Evolutionary conservation across 2,888 invertebrate species (phyloP).

Genomic region (Drosophila seclusa): DNA sequence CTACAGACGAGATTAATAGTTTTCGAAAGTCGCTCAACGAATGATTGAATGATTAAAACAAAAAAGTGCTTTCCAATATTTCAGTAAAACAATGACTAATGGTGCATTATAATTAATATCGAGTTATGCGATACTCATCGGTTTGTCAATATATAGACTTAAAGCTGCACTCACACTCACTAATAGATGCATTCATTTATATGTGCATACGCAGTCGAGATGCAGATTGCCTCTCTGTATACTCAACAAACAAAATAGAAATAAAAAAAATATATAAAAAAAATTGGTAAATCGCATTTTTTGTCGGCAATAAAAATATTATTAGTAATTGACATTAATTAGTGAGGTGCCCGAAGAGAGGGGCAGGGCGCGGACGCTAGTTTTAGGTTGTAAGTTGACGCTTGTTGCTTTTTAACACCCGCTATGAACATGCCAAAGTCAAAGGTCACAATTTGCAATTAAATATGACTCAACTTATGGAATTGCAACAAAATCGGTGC

Average conservation of each 20-base stretch:
- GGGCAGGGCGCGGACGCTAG: not conserved
- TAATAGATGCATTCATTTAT: not conserved
- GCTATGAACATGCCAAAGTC: not conserved
- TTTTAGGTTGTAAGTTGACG: not conserved
- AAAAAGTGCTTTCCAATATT: not conserved
- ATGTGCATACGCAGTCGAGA: not conserved
- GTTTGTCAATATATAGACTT: not conserved
- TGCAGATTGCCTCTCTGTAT: not conserved
- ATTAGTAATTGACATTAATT: constrained; percentile 52
- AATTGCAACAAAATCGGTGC: not conserved
- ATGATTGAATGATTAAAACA: not conserved
- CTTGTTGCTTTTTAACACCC: constrained; percentile 2
- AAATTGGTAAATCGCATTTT: not conserved
- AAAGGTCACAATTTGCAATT: not conserved
- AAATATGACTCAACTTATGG: not conserved
- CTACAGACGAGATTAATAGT: not conserved
- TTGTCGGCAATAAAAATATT: constrained; percentile 14
- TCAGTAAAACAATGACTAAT: constrained; percentile 1
- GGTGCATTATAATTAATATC: not conserved
- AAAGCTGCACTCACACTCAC: not conserved
- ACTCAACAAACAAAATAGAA: not conserved
- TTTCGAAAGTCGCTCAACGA: not conserved
- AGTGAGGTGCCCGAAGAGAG: constrained; percentile 22
- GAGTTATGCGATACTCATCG: not conserved
- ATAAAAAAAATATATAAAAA: too few species aligned